phyloP scores from a whole-genome alignment of 2,113 vertebrate genomes.

The Melanostigma gelatinosum region DNA sequence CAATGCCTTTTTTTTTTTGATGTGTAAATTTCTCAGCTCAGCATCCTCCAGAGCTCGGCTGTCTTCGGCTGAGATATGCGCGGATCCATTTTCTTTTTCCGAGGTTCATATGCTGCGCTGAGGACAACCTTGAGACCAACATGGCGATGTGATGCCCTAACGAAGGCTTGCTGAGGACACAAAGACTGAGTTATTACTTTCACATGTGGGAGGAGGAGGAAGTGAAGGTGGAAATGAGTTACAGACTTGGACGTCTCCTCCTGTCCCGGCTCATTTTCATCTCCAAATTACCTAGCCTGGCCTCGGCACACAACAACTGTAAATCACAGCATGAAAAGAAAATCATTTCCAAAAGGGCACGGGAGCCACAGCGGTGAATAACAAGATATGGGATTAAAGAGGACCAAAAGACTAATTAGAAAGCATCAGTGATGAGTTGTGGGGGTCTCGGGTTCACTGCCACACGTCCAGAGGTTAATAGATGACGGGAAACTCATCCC shows the following conservation, averaged over 20 bases:
- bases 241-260: conserved; percentile 69
- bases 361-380: conserved; percentile 57
- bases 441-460: conserved; percentile 48
- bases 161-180: conserved; percentile 54
- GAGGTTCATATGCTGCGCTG: conserved; percentile 17
- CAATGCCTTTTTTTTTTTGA: conserved; percentile 26
- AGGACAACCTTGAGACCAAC: conserved; percentile 67
- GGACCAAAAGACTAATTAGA: conserved; percentile 76
- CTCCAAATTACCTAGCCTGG: conserved; percentile 66
- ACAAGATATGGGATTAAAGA: conserved; percentile 60
- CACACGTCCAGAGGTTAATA: conserved; percentile 72
- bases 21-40: conserved; percentile 45
- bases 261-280: conserved; percentile 67
- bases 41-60: conserved; percentile 35
- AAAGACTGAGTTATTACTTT: conserved; percentile 67
- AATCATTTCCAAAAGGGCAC: conserved; percentile 77
- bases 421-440: conserved; percentile 64
- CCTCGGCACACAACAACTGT: conserved; percentile 71
- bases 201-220: conserved; percentile 44
- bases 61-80: conserved; percentile 29
- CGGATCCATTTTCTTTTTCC: conserved; percentile 50
- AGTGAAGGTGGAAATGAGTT: conserved; percentile 69
- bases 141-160: conserved; percentile 27
- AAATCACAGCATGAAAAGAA: conserved; percentile 75
- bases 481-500: conserved; percentile 57